phyloP scores from a whole-genome alignment of 1,140 invertebrate species.

The Panulirus ornatus region DNA sequence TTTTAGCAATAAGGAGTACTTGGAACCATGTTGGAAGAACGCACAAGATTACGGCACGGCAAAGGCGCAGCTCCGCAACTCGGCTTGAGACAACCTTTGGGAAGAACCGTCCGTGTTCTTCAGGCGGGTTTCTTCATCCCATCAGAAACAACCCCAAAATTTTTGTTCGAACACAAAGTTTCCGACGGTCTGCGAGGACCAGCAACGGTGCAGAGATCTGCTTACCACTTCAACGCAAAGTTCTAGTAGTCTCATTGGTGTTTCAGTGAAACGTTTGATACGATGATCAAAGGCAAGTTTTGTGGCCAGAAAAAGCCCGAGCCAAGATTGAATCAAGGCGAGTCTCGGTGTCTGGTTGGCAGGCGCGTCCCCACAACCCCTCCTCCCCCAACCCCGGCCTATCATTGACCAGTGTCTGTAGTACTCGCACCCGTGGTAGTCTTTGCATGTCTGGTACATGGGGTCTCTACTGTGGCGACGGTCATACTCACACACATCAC shows the following conservation, averaged over 20 bases:
- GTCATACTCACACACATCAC: slow-evolving; percentile 45
- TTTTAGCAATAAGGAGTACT: slow-evolving; percentile 49
- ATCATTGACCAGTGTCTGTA: slow-evolving; percentile 43
- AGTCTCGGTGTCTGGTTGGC: slow-evolving; percentile 43
- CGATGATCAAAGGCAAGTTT: not conserved
- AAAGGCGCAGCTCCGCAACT: slow-evolving; percentile 31
- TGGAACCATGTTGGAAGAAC: slow-evolving; percentile 32
- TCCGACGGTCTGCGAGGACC: slow-evolving; percentile 17
- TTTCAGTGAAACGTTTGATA: slow-evolving; percentile 25
- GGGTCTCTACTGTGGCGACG: slow-evolving; percentile 36
- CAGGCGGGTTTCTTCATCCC: not conserved
- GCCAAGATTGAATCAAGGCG: slow-evolving; percentile 25
- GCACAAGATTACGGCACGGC: slow-evolving; percentile 45
- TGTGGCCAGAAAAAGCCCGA: not conserved
- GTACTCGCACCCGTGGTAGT: slow-evolving; percentile 52
- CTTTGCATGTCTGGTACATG: slow-evolving; percentile 25
- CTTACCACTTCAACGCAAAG: slow-evolving; percentile 33
- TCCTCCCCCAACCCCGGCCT: no score
- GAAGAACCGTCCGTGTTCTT: slow-evolving; percentile 24
- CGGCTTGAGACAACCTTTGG: slow-evolving; percentile 35
- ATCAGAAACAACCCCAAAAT: not conserved
- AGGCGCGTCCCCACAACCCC: slow-evolving; percentile 4
- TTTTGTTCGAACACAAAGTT: slow-evolving; percentile 29
- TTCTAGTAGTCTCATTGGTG: slow-evolving; percentile 25
- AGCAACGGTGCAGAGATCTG: slow-evolving; percentile 19